Base-by-base conservation (phyloP, 1,140 invertebrate species). In the Drosophila serrata region DNA sequence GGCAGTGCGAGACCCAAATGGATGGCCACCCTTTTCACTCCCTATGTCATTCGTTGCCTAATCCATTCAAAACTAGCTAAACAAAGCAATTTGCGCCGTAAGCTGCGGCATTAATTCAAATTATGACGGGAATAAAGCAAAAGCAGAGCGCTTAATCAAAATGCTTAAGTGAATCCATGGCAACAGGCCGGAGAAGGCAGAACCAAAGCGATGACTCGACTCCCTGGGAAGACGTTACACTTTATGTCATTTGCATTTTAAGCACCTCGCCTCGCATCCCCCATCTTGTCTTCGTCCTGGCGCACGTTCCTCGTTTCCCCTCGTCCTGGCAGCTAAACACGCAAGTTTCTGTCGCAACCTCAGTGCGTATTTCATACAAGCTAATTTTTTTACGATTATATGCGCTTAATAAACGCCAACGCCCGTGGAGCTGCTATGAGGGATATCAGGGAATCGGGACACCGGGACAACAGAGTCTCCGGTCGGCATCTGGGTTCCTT, bases 301-400 rank as follows among this genome's bases (percentile, higher is more conserved):
- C 33, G 43, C 53, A 63, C 49, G 31, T 60, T 43, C 40, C 13
- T 3, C 45, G 15, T 29, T 48, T 19, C 13, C 19, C 27, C 13
- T 45, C 19, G 42, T 22, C 42, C 12, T 13, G 37, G 22, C n/a
- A 31, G 12, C 58, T 48, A 6, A 67, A 39, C 42, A 39, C 33
- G 60, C 64, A 68, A 49, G 64, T 51, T 69, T 53, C 37, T 59
- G 7, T 35, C 29, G 22, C 51, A 55, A 53, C 42, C 39, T 68
- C n/a, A 43, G 55, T 70, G 61, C 62, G 69, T 68, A 51, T 84
- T 84, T 72, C 60, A 84, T 70, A 80, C 63, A 64, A 75, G 80
- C 81, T 82, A 82, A 82, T 82, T 79, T 82, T 78, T 82, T 82
- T 82, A 82, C 70, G 80, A 75, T 82, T 79, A 82, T 82, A 79